Conservation (phyloP, 2,888 invertebrate species). For the Heliconius erato region DNA sequence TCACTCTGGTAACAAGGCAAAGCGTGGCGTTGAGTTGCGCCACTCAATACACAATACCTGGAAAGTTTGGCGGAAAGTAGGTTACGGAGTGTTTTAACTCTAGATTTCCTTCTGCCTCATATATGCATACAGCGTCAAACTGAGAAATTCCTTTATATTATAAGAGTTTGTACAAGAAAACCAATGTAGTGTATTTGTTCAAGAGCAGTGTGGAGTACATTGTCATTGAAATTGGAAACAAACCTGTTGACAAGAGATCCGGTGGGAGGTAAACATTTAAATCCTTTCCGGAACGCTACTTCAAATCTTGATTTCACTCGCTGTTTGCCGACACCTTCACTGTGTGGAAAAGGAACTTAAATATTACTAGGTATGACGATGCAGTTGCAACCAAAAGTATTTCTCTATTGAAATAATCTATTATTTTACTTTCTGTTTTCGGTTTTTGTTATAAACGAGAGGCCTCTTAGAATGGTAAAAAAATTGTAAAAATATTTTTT, state of each 20-base stretch:
- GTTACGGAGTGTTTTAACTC: too few species aligned
- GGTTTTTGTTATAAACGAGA: not conserved
- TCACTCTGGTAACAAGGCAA: too few species aligned
- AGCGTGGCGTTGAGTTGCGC: too few species aligned
- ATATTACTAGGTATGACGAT: constrained; percentile 14
- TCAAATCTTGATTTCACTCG: constrained; percentile 44
- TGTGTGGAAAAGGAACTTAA: constrained; percentile 36
- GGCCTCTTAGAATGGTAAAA: too few species aligned
- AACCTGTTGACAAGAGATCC: constrained; percentile 43
- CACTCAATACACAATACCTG: too few species aligned
- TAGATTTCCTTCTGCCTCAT: too few species aligned
- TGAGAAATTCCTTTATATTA: too few species aligned
- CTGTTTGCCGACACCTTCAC: constrained; percentile 48
- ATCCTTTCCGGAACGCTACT: constrained; percentile 42
- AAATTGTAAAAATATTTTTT: too few species aligned
- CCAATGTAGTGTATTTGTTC: not conserved
- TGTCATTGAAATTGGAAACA: constrained; percentile 36
- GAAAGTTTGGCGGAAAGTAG: too few species aligned
- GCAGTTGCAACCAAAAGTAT: not conserved
- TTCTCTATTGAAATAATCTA: not conserved
- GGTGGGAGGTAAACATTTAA: constrained; percentile 45
- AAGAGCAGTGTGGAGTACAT: not conserved
- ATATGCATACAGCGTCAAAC: too few species aligned
- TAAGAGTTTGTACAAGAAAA: not conserved
- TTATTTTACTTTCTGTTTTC: not conserved